A percentile compares a stretch with the other conserved stretches of the same genome.
phyloP scores from a whole-genome alignment of 2,113 vertebrate species.

The Caranx ignobilis region DNA sequence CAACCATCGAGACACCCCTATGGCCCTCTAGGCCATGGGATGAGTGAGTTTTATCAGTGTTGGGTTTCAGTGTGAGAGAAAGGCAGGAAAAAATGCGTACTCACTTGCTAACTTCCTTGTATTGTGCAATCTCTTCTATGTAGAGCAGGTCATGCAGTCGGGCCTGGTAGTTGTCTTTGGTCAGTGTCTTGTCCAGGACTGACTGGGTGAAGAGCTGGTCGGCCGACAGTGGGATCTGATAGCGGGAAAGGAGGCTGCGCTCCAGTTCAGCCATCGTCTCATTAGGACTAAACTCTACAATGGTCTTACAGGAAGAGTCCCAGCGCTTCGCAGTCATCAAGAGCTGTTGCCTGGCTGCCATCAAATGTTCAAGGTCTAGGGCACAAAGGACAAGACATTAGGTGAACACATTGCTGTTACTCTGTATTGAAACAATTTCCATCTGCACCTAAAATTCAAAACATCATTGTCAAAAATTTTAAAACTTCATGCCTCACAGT shows the following conservation, averaged over 20 bases:
- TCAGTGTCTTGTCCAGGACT: constrained; percentile 96
- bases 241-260: constrained; percentile 94
- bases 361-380: constrained; percentile 95
- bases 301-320: constrained; percentile 98
- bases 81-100: constrained; percentile 53
- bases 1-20: no score
- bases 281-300: constrained; percentile 94
- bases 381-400: not conserved
- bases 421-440: not conserved
- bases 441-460: not conserved
- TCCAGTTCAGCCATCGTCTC: constrained; percentile 95
- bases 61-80: not conserved
- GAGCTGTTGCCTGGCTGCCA: constrained; percentile 95
- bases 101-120: constrained; percentile 99
- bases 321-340: constrained; percentile 96
- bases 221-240: constrained; percentile 98
- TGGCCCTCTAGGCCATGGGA: no score
- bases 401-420: not conserved
- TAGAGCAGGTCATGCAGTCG: constrained; percentile 98
- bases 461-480: no score
- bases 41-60: no score
- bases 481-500: no score
- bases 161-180: constrained; percentile 96
- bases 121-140: constrained; percentile 99
- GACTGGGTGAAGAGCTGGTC: constrained; percentile 99